Evolutionary conservation across 2,797 vertebrate species (phyloP).

Genomic region (Artibeus jamaicensis): DNA sequence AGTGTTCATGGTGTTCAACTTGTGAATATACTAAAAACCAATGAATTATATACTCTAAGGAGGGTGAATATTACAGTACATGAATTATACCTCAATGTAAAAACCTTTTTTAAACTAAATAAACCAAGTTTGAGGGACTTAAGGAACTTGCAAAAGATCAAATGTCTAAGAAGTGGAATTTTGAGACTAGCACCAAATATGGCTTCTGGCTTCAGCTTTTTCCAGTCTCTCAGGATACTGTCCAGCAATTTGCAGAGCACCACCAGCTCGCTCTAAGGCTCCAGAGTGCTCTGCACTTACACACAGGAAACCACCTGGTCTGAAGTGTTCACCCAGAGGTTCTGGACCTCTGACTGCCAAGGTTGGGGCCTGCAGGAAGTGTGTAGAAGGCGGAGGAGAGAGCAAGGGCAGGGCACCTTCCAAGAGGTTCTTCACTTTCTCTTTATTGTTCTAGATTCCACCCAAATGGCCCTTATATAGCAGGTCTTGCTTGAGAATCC

Average conservation of each 20-base stretch:
- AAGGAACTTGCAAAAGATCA: neutral
- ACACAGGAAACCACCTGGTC: neutral
- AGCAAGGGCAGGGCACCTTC: neutral
- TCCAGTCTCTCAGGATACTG: neutral
- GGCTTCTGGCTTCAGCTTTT: neutral
- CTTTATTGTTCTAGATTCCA: neutral
- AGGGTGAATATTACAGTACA: neutral
- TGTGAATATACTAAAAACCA: neutral
- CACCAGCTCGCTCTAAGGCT: neutral
- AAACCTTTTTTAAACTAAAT: neutral
- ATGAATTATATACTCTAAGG: neutral
- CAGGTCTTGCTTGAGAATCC: neutral
- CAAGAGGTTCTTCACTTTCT: neutral
- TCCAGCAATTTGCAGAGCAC: neutral
- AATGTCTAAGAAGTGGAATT: neutral
- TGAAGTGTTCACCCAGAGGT: neutral
- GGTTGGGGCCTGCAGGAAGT: neutral
- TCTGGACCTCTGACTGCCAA: neutral
- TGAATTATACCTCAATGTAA: neutral
- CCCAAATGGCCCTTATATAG: neutral
- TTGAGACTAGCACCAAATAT: neutral
- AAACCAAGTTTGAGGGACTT: neutral
- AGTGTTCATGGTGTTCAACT: neutral
- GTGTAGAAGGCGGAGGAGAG: neutral
- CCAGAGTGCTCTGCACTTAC: accelerated